Evolutionary conservation across 2,797 vertebrate species (phyloP).

Genomic region (Chrosomus eos): DNA sequence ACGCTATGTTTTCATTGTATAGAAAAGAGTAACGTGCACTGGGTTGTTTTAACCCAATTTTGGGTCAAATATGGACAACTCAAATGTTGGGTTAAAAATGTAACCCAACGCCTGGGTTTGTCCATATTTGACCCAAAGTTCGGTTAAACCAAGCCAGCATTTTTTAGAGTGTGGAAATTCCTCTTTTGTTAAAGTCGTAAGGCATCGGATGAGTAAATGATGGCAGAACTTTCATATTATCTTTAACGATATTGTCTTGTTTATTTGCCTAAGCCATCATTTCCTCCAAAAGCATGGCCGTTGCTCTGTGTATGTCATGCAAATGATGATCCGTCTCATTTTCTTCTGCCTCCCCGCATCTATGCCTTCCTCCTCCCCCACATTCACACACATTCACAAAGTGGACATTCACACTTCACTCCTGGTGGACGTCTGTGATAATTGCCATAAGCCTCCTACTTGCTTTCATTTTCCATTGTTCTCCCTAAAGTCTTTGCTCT

Average conservation of each 20-base stretch:
- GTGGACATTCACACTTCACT: slow-evolving; percentile 83
- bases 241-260: slow-evolving; percentile 48
- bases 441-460: slow-evolving; percentile 88
- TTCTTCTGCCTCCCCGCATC: slow-evolving; percentile 25
- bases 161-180: too few species aligned
- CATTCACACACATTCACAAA: slow-evolving; percentile 57
- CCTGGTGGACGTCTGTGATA: slow-evolving; percentile 82
- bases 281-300: slow-evolving; percentile 52
- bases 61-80: too few species aligned
- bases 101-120: too few species aligned
- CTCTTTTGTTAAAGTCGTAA: neutral
- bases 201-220: neutral
- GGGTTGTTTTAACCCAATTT: too few species aligned
- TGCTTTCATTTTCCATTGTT: slow-evolving; percentile 93
- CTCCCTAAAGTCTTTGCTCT: slow-evolving; percentile 91
- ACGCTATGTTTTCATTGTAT: neutral
- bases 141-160: too few species aligned
- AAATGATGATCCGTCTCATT: slow-evolving; percentile 69
- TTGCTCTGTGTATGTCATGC: slow-evolving; percentile 73
- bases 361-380: slow-evolving; percentile 5
- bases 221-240: slow-evolving; percentile 28
- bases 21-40: too few species aligned
- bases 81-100: too few species aligned
- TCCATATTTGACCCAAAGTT: too few species aligned
- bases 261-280: slow-evolving; percentile 64